Evolutionary conservation across 37 sponge, comb jelly and placozoan species (phyloP), one percentile per base, ranked within the genome.

Genomic region (Amphimedon queenslandica): DNA sequence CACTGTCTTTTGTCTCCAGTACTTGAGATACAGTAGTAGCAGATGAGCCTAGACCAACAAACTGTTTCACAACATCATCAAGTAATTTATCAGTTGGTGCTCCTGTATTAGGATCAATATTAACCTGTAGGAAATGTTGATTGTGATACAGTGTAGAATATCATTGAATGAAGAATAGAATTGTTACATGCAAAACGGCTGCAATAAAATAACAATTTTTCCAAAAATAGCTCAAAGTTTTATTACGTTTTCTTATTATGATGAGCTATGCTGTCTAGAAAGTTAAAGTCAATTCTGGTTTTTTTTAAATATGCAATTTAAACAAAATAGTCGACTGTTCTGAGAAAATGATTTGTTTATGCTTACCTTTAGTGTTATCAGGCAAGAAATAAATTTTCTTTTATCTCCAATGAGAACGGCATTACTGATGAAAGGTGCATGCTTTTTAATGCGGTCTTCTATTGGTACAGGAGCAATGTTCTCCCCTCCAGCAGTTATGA

Each of bases 401-500:
- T 72, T 80, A 64, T 92, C 86, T 34, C 96, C 96, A 73, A 94
- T 77, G 41, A 91, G 40, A 82, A 92, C 81, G 20, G 84, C 89
- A 74, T 91, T 87, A 70, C 96, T 92, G 28, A 92, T 76, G 81
- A 94, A 91, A 18, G 96, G 96, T 4, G 88, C 34, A 58, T 68
- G 85, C 30, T 33, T 56, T 77, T 84, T 87, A 56, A 94, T 77
- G 11, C 40, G 2, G 55, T 77, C 78, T 66, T 94, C 96, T 27
- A 94, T 83, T 47, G 81, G 78, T 8, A 83, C 92, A 11, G 96
- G 92, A 39, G 87, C 77, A 28, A 94, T 76, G 63, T 88, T 92
- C 76, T 94, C 96, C 37, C 96, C 96, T 68, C 89, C 88, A 60
- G 92, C 66, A 11, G 96, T 94, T 53, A 91, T 92, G 71, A 94